phyloP scores from a whole-genome alignment of 2,888 invertebrate genomes.

The Herminia tarsipennalis region DNA sequence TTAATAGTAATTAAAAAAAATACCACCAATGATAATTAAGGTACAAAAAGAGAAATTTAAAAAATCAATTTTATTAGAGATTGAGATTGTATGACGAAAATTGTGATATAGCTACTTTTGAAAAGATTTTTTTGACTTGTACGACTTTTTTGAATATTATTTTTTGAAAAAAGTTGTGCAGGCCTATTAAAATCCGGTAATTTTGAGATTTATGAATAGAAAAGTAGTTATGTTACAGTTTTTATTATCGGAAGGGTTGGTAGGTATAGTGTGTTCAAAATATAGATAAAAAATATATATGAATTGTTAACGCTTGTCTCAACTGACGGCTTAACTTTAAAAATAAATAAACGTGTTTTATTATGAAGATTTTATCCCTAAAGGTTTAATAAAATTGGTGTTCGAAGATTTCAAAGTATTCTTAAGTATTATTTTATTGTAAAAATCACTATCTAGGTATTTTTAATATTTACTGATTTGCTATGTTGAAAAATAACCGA shows the following conservation, averaged over 20 bases:
- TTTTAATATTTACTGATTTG: slow-evolving; percentile 7
- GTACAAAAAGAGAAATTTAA: slow-evolving; percentile 34
- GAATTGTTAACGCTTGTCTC: slow-evolving; percentile 41
- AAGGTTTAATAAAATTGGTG: background rate
- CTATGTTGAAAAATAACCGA: background rate
- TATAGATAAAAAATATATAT: slow-evolving; percentile 34
- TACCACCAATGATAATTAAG: slow-evolving; percentile 40
- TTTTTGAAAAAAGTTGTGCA: background rate
- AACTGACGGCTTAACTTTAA: slow-evolving; percentile 22
- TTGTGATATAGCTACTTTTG: slow-evolving; percentile 11
- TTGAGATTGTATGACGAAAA: slow-evolving; percentile 15
- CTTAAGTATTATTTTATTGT: slow-evolving; percentile 13
- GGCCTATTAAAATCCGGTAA: too few species aligned
- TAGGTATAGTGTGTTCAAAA: slow-evolving; percentile 45
- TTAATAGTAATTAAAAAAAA: slow-evolving; percentile 35
- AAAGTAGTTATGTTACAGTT: slow-evolving; percentile 10
- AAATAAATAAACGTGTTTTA: slow-evolving; percentile 41
- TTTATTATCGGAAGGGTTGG: slow-evolving; percentile 6
- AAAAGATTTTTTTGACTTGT: background rate
- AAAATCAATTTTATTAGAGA: slow-evolving; percentile 35
- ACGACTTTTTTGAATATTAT: background rate
- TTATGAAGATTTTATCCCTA: slow-evolving; percentile 8
- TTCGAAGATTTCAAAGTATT: slow-evolving; percentile 11
- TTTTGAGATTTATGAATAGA: too few species aligned
- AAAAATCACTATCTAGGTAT: background rate